Conservation (phyloP, 2,113 vertebrate genomes). For the Campylorhamphus procurvoides region DNA sequence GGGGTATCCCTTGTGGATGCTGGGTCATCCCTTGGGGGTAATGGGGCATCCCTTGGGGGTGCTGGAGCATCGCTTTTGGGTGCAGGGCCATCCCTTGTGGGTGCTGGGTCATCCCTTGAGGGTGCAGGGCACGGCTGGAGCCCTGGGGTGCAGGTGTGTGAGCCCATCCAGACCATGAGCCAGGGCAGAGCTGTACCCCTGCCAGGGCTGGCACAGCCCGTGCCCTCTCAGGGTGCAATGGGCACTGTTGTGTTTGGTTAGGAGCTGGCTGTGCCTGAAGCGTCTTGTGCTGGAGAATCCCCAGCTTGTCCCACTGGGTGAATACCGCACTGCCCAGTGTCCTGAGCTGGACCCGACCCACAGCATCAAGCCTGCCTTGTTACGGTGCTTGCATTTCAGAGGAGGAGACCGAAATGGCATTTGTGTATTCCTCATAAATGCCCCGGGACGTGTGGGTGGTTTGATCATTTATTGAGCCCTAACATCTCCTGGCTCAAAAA, state of each 20-base stretch:
- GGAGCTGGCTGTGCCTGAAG: not conserved
- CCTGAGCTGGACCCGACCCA: not conserved
- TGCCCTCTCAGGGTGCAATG: not conserved
- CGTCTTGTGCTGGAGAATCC: not conserved
- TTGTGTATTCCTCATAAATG: not conserved
- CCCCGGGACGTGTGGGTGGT: accelerated
- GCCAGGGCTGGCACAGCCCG: too few relatives aligned
- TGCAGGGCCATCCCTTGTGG: not conserved
- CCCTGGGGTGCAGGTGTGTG: not conserved
- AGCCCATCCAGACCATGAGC: accelerated
- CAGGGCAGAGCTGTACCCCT: not conserved
- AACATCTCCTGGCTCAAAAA: not conserved
- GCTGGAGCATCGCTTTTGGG: not conserved
- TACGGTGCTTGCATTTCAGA: not conserved
- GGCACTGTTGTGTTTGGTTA: not conserved
- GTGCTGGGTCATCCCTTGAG: too few relatives aligned
- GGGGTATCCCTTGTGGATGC: too few relatives aligned
- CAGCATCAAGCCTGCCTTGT: not conserved
- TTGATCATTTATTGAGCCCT: not conserved
- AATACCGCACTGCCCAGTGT: accelerated
- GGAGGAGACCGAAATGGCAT: not conserved
- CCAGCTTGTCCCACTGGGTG: not conserved
- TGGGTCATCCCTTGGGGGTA: not conserved
- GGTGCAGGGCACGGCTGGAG: not conserved
- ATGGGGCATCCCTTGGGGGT: too few relatives aligned